Conservation (phyloP, 1,140 invertebrate genomes). For the Drosophila nebulosa region DNA sequence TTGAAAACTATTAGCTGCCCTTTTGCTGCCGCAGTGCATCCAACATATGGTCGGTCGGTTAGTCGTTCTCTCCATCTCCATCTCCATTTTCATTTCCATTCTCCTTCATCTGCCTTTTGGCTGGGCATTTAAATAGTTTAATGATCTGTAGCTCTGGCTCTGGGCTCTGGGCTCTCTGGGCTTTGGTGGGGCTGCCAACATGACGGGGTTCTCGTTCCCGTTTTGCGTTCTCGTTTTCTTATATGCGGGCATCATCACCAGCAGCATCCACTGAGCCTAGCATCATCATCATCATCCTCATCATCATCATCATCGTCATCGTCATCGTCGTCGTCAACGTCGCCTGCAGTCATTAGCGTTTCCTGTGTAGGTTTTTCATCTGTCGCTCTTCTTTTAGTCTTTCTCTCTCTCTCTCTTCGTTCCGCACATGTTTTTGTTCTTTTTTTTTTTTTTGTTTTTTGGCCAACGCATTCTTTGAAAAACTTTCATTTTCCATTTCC, state of each 20-base stretch:
- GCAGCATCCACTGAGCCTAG: constrained; percentile 11
- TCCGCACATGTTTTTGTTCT: background rate
- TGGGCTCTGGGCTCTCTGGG: background rate
- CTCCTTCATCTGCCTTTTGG: background rate
- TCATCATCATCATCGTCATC: constrained; percentile 2
- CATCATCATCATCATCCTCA: constrained; percentile 4
- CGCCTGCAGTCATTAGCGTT: constrained; percentile 72
- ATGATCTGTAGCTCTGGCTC: constrained; percentile 63
- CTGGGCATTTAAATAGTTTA: constrained; percentile 74
- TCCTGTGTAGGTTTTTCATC: constrained; percentile 73
- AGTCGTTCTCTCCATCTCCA: background rate
- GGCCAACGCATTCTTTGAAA: background rate
- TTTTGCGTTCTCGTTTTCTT: background rate
- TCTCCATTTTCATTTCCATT: background rate
- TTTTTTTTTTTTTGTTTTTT: background rate
- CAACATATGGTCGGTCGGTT: constrained; percentile 57
- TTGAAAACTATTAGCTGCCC: constrained; percentile 74
- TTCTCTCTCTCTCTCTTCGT: background rate
- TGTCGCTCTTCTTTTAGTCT: constrained; percentile 38
- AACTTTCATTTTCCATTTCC: constrained; percentile 2
- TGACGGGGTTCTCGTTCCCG: constrained; percentile 11
- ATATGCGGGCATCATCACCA: constrained; percentile 2
- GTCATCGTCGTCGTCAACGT: constrained; percentile 31
- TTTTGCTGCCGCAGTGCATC: constrained; percentile 32
- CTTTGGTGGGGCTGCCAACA: constrained; percentile 4